Conservation (phyloP, 2,888 invertebrate species). For the Melipona bicolor region DNA sequence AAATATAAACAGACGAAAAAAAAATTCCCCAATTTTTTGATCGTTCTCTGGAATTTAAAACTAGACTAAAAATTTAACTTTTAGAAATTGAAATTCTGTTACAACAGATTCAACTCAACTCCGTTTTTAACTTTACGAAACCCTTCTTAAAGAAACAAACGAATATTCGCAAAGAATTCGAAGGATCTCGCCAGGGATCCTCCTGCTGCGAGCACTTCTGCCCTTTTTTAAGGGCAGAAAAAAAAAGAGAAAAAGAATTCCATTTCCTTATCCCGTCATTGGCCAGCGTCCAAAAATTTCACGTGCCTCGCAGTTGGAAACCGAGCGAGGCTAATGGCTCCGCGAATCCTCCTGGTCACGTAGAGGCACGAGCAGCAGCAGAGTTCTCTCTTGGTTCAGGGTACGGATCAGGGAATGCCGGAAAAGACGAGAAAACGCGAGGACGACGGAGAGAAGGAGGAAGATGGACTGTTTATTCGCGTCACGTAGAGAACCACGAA, state of each 20-base stretch:
- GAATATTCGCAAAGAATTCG: neutral
- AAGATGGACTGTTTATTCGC: conserved; percentile 31
- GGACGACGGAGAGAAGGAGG: neutral
- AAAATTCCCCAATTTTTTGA: too few relatives aligned
- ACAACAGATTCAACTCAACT: too few relatives aligned
- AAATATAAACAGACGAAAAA: too few relatives aligned
- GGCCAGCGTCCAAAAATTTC: conserved; percentile 1
- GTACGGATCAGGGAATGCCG: conserved; percentile 8
- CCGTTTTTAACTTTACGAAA: too few relatives aligned
- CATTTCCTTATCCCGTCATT: neutral
- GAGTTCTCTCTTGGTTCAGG: neutral
- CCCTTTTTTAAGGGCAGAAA: neutral
- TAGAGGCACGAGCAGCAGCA: conserved; percentile 18
- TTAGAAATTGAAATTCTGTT: too few relatives aligned
- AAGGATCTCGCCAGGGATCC: neutral
- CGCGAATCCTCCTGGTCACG: conserved; percentile 15
- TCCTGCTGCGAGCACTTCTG: neutral
- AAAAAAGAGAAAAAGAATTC: neutral
- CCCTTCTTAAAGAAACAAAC: neutral
- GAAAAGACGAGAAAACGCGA: conserved; percentile 22
- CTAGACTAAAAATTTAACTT: too few relatives aligned
- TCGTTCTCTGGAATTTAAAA: too few relatives aligned
- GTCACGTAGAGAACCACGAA: conserved; percentile 43
- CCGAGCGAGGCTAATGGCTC: neutral
- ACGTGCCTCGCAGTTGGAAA: neutral